These are phyloP conservation scores for Biston betularia DNA, from an alignment of 2,888 invertebrate genomes.

Conservation along the genomic window DNA sequence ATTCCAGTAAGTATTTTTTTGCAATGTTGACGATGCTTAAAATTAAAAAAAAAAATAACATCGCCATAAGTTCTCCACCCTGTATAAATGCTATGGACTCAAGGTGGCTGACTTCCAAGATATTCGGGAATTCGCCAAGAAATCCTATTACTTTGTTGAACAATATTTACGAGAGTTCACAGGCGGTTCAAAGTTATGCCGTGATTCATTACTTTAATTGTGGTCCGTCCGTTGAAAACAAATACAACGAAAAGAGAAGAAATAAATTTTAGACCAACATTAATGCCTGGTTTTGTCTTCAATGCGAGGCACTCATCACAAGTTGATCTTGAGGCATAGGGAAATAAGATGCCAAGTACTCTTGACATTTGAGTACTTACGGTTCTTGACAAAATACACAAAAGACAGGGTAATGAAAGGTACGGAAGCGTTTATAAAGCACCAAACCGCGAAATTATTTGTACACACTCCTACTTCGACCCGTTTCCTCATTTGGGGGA, in stretches of 20 bases:
- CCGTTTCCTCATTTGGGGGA: constrained; percentile 11
- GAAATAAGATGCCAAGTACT: constrained; percentile 16
- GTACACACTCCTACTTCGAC: constrained; percentile 6
- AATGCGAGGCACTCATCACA: neutral
- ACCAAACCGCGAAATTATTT: constrained; percentile 42
- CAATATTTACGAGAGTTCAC: constrained; percentile 26
- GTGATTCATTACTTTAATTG: constrained; percentile 22
- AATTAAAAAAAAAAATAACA: neutral
- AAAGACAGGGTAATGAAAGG: constrained; percentile 33
- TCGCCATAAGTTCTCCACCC: too few species aligned
- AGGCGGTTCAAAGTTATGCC: constrained; percentile 18
- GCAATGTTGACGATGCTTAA: neutral
- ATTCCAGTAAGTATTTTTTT: constrained; percentile 66
- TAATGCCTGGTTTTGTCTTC: neutral
- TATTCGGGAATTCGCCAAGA: constrained; percentile 11
- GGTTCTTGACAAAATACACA: constrained; percentile 20
- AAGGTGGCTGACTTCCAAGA: constrained; percentile 15
- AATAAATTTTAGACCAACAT: neutral
- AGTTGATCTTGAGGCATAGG: constrained; percentile 11
- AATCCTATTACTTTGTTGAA: constrained; percentile 21
- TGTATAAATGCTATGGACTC: neutral
- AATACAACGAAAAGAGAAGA: neutral
- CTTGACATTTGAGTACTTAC: constrained; percentile 15
- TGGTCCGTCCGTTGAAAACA: neutral
- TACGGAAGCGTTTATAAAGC: constrained; percentile 39